Conservation (phyloP, 2,113 vertebrate genomes). For the Gadus chalcogrammus region DNA sequence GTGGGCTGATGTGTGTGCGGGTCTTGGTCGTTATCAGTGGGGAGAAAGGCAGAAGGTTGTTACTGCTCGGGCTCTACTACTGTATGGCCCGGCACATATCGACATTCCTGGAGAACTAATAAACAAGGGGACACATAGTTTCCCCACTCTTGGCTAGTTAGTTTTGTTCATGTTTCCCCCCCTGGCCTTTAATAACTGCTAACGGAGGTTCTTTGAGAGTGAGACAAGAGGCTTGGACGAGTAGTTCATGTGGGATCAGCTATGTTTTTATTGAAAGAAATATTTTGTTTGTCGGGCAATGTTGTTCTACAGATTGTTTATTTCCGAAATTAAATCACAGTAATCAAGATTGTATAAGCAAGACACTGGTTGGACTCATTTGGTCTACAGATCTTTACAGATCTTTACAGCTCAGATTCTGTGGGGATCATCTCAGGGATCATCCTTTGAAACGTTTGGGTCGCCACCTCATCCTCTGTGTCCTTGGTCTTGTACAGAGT, state of each 20-base stretch:
- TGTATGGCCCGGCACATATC: slow-evolving; percentile 66
- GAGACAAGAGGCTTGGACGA: slow-evolving; percentile 17
- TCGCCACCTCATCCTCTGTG: slow-evolving; percentile 7
- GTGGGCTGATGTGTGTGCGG: slow-evolving; percentile 59
- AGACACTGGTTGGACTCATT: too few relatives aligned
- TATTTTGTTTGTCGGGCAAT: too few relatives aligned
- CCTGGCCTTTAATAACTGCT: slow-evolving; percentile 52
- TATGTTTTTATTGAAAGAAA: background rate
- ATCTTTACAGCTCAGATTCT: background rate
- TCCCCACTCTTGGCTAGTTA: slow-evolving; percentile 46
- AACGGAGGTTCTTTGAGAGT: slow-evolving; percentile 36
- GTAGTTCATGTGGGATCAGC: slow-evolving; percentile 13
- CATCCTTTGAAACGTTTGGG: slow-evolving; percentile 39
- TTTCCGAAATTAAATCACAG: too few relatives aligned
- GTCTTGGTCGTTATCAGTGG: slow-evolving; percentile 66
- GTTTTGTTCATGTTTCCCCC: slow-evolving; percentile 47
- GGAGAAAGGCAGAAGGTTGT: slow-evolving; percentile 66
- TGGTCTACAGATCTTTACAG: background rate
- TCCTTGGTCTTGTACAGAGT: slow-evolving; percentile 38
- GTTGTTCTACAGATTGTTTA: too few relatives aligned
- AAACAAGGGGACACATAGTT: slow-evolving; percentile 68
- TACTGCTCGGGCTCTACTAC: slow-evolving; percentile 53
- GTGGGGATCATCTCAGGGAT: slow-evolving; percentile 34
- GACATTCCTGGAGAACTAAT: slow-evolving; percentile 67
- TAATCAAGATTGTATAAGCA: too few relatives aligned